Conservation (phyloP, 2,797 vertebrate species). For the Pseudomugil tenellus region DNA sequence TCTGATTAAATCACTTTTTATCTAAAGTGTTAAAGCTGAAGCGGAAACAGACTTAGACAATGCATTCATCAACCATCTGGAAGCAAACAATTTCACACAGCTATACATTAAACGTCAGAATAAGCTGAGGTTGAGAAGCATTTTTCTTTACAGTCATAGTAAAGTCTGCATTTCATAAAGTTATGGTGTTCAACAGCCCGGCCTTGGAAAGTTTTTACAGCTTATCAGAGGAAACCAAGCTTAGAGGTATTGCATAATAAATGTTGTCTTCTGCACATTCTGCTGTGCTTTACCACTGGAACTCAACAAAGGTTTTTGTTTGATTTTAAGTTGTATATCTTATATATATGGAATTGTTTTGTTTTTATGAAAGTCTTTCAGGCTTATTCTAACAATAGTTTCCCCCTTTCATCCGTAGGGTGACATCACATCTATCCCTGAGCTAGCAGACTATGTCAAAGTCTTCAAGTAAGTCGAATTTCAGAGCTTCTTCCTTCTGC, state of each 20-base stretch:
- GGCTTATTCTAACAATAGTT: slow-evolving; percentile 21
- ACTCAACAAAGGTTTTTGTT: slow-evolving; percentile 27
- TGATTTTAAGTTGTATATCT: slow-evolving; percentile 9
- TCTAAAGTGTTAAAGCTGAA: slow-evolving; percentile 18
- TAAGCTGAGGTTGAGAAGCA: slow-evolving; percentile 12
- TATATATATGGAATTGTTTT: slow-evolving; percentile 8
- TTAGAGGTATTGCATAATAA: slow-evolving; percentile 35
- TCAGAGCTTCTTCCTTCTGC: not conserved
- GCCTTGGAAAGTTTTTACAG: slow-evolving; percentile 44
- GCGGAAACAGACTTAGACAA: slow-evolving; percentile 7
- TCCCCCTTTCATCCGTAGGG: slow-evolving; percentile 80
- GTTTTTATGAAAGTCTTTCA: slow-evolving; percentile 7
- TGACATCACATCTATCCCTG: slow-evolving; percentile 99
- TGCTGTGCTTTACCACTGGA: slow-evolving; percentile 33
- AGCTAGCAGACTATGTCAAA: slow-evolving; percentile 98
- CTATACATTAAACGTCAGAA: slow-evolving; percentile 69
- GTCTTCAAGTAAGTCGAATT: slow-evolving; percentile 96
- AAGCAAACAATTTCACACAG: slow-evolving; percentile 39
- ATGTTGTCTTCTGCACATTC: slow-evolving; percentile 23
- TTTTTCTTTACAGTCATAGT: slow-evolving; percentile 10
- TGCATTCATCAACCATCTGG: not conserved
- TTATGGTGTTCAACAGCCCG: not conserved
- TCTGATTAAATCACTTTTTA: slow-evolving; percentile 32
- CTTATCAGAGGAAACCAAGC: slow-evolving; percentile 59
- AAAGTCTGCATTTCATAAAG: not conserved